phyloP scores from a whole-genome alignment of 2,797 vertebrate genomes.

The Crypturellus tataupa region DNA sequence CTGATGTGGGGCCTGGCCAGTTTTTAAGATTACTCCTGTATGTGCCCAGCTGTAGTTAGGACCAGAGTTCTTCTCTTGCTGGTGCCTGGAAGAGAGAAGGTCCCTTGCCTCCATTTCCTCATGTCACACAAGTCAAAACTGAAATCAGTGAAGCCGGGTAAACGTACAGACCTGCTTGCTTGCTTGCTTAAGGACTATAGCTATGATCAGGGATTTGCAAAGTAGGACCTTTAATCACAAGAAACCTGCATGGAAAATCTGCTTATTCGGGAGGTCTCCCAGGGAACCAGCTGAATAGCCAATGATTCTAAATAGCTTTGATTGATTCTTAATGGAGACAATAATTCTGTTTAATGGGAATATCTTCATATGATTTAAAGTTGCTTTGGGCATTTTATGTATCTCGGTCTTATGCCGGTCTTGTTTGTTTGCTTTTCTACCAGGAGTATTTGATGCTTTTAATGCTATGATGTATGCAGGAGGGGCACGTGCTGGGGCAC shows the following conservation, averaged over 20 bases:
- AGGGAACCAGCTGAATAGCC: constrained; percentile 47
- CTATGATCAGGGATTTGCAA: constrained; percentile 9
- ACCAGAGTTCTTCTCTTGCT: not conserved
- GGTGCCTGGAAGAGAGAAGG: not conserved
- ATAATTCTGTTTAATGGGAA: constrained; percentile 71
- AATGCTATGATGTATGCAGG: not conserved
- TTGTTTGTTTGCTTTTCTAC: constrained; percentile 63
- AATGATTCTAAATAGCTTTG: constrained; percentile 60
- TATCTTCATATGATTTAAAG: constrained; percentile 70
- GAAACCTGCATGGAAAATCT: constrained; percentile 54
- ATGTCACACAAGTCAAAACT: not conserved
- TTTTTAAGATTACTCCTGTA: not conserved
- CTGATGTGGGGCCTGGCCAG: not conserved
- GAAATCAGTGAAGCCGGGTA: constrained; percentile 34
- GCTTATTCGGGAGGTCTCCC: constrained; percentile 24
- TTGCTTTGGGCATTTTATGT: constrained; percentile 47
- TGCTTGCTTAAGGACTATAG: not conserved
- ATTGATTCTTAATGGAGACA: constrained; percentile 66
- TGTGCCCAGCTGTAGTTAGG: not conserved
- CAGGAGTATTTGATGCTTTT: constrained; percentile 33
- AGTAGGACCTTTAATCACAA: constrained; percentile 33
- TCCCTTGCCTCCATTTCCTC: not conserved
- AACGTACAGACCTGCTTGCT: not conserved
- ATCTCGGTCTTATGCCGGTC: constrained; percentile 27
- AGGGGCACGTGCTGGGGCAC: not conserved